Conservation (phyloP, 2,888 invertebrate species). For the Melinaea marsaeus region DNA sequence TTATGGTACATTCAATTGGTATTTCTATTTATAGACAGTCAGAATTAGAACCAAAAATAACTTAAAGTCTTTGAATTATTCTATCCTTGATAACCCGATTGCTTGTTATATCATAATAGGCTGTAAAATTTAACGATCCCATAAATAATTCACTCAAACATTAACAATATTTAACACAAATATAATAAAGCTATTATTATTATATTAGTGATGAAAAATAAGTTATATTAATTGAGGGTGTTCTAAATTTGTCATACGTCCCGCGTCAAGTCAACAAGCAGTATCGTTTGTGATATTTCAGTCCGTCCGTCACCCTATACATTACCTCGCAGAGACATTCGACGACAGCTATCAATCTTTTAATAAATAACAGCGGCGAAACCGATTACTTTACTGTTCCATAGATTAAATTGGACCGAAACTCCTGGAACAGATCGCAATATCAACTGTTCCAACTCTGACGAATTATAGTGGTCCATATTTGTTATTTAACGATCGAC, state of each 20-base stretch:
- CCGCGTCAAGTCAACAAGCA: constrained; percentile 63
- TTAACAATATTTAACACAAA: no score
- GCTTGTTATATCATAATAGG: no score
- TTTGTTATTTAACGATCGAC: constrained; percentile 62
- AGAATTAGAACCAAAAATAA: no score
- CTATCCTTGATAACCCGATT: no score
- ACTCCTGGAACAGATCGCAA: constrained; percentile 22
- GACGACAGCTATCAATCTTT: constrained; percentile 73
- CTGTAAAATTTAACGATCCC: no score
- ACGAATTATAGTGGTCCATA: constrained; percentile 39
- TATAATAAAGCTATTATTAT: constrained; percentile 19
- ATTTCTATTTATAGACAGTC: no score
- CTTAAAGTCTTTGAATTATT: no score
- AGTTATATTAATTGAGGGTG: constrained; percentile 27
- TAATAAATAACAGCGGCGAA: constrained; percentile 60
- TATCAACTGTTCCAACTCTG: constrained; percentile 14
- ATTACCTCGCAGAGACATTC: constrained; percentile 65
- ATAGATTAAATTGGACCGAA: constrained; percentile 14
- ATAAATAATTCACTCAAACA: no score
- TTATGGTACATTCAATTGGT: no score
- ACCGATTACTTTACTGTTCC: constrained; percentile 30
- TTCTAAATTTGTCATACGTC: constrained; percentile 61
- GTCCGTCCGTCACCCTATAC: constrained; percentile 55
- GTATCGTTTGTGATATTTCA: constrained; percentile 61
- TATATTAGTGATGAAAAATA: constrained; percentile 26